Evolutionary conservation across 2,888 invertebrate genomes (phyloP).

Genomic region (Drosophila seclusa): DNA sequence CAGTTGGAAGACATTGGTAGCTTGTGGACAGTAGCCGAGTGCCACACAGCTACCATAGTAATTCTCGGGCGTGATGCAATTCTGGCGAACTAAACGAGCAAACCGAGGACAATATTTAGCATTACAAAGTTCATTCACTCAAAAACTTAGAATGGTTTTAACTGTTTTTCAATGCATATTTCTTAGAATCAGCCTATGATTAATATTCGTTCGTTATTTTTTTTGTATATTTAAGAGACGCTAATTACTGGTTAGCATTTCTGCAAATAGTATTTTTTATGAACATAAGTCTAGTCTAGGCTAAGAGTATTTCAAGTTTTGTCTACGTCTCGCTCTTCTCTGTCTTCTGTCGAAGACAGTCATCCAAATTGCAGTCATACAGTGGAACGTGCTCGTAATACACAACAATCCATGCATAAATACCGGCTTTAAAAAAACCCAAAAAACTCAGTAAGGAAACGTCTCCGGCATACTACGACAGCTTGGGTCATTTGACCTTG

Average conservation of each 20-base stretch:
- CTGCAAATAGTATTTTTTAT: not conserved
- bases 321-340: not conserved
- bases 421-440: not conserved
- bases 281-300: not conserved
- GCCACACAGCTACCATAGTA: constrained; percentile 81
- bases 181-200: not conserved
- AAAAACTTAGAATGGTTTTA: not conserved
- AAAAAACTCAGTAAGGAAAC: constrained; percentile 36
- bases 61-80: constrained; percentile 82
- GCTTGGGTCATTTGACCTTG: constrained; percentile 63
- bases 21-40: constrained; percentile 80
- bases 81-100: constrained; percentile 55
- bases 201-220: not conserved
- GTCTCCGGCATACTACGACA: constrained; percentile 6
- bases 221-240: not conserved
- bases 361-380: constrained; percentile 25
- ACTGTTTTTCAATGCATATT: not conserved
- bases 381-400: constrained; percentile 43
- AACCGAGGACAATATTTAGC: not conserved
- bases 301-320: constrained; percentile 11
- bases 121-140: not conserved
- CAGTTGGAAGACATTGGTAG: constrained; percentile 73
- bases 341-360: not conserved
- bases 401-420: constrained; percentile 17
- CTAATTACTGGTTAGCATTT: not conserved